phyloP scores from a whole-genome alignment of 2,888 invertebrate species.

The Meandrusa payeni region DNA sequence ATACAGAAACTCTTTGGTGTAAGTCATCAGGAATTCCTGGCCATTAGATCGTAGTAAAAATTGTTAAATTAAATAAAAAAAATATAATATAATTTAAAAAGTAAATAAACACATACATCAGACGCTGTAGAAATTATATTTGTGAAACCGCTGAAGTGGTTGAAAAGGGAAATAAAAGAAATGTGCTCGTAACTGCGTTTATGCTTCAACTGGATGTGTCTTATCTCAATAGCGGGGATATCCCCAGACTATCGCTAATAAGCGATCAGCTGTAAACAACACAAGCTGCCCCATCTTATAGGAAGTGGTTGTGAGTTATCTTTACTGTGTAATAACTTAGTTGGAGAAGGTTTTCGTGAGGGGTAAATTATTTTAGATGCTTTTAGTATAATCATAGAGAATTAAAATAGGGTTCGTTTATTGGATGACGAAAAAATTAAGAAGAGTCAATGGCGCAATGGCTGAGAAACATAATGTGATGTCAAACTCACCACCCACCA shows the following conservation, averaged over 20 bases:
- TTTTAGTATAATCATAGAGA: not conserved
- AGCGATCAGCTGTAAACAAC: constrained; percentile 43
- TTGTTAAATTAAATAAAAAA: no score
- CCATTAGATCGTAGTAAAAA: no score
- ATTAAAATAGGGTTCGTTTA: not conserved
- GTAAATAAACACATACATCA: no score
- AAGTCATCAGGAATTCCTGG: no score
- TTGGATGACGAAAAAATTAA: no score
- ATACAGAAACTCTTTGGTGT: no score
- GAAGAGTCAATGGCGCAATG: no score
- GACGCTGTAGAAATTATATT: no score
- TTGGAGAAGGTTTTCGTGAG: constrained; percentile 2
- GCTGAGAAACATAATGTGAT: no score
- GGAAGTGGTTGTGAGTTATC: constrained; percentile 25
- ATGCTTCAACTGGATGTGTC: constrained; percentile 29
- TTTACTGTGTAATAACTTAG: not conserved
- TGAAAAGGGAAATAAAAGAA: constrained; percentile 31
- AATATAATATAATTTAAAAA: no score
- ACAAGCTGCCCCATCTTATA: constrained; percentile 45
- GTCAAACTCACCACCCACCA: no score
- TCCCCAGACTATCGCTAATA: constrained; percentile 55
- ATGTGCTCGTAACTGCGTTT: constrained; percentile 16
- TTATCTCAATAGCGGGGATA: constrained; percentile 45
- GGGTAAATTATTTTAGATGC: constrained; percentile 8
- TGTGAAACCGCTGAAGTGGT: not conserved